Evolutionary conservation across 2,888 invertebrate genomes (phyloP), one percentile per base, ranked within the genome.

Genomic region (Drosophila stalkeri): DNA sequence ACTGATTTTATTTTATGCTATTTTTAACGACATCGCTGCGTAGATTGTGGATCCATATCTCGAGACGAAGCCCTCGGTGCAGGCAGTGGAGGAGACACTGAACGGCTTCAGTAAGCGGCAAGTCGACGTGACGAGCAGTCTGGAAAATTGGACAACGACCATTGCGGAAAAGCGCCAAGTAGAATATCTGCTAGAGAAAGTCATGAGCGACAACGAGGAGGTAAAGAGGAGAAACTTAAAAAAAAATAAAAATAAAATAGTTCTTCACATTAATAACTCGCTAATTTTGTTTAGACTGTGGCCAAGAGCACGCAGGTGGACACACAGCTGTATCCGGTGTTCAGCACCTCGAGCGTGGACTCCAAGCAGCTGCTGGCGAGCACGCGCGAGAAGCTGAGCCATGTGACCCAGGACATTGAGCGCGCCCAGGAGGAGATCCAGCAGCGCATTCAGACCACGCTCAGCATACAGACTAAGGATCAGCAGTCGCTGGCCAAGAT

Each of bases 271-370:
- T 8, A 20, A 23, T 23, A 14, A 27, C 12, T 23, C 31, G 6
- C 3, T 8, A 16, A 33, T n/a, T 41, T 27, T n/a, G 3, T 23
- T 23, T 14, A 96, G 96, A 95, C 95, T 27, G 94, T 96, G 76
- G 94, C 94, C 80, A 95, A 95, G 94, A 95, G 95, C 80, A 94
- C 95, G 5, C 95, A 95, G 92, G 94, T 96, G 86, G 96, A 96
- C 90, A 94, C 95, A 55, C 96, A 96, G 87, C 93, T 97, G 67
- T 97, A 96, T 94, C 97, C 97, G 27, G 94, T 96, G 55, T 95
- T 97, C 77, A 95, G 95, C 55, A 94, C 95, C 18, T 94, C 94
- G 69, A 94, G 95, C 5, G 94, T 94, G 51, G 94, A 94, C 77
- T 94, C 96, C 16, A 93, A 93, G 74, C 94, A 94, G 54, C 93